Evolutionary conservation across 1,140 invertebrate genomes (phyloP).

Genomic region (Hermetia illucens): DNA sequence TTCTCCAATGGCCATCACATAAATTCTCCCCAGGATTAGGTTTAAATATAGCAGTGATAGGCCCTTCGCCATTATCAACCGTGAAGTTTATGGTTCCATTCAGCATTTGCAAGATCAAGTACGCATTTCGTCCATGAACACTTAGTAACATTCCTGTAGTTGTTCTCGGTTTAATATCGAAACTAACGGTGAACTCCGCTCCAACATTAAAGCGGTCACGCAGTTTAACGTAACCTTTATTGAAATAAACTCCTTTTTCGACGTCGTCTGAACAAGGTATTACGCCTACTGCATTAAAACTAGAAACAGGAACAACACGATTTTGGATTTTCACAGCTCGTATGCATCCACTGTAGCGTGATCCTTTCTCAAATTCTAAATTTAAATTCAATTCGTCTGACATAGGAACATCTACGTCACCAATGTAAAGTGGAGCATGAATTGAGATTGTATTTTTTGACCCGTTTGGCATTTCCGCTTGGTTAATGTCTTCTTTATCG

Average conservation of each 20-base stretch:
- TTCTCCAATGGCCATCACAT: constrained; percentile 92
- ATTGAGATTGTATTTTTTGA: too few species aligned
- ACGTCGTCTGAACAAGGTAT: constrained; percentile 67
- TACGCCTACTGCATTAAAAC: constrained; percentile 37
- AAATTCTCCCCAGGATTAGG: constrained; percentile 54
- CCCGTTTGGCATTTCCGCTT: too few species aligned
- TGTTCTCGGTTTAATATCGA: constrained; percentile 80
- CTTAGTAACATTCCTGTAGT: constrained; percentile 67
- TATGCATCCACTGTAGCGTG: constrained; percentile 77
- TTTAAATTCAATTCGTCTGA: constrained; percentile 13
- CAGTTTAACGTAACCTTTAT: constrained; percentile 38
- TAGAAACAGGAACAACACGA: constrained; percentile 42
- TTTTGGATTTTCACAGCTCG: constrained; percentile 62
- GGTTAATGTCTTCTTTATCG: constrained; percentile 33
- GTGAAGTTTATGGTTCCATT: constrained; percentile 69
- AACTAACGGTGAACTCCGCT: constrained; percentile 56
- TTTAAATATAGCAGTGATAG: constrained; percentile 48
- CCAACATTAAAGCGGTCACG: constrained; percentile 65
- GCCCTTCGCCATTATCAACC: constrained; percentile 73
- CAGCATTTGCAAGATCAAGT: constrained; percentile 72
- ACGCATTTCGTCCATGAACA: constrained; percentile 69
- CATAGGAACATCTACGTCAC: constrained; percentile 41
- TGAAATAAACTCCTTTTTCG: constrained; percentile 84
- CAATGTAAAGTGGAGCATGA: constrained; percentile 60
- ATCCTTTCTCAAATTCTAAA: constrained; percentile 9